Evolutionary conservation across 2,797 vertebrate species (phyloP), one percentile per base, ranked within the genome.

Genomic region (Anguilla pacifica): DNA sequence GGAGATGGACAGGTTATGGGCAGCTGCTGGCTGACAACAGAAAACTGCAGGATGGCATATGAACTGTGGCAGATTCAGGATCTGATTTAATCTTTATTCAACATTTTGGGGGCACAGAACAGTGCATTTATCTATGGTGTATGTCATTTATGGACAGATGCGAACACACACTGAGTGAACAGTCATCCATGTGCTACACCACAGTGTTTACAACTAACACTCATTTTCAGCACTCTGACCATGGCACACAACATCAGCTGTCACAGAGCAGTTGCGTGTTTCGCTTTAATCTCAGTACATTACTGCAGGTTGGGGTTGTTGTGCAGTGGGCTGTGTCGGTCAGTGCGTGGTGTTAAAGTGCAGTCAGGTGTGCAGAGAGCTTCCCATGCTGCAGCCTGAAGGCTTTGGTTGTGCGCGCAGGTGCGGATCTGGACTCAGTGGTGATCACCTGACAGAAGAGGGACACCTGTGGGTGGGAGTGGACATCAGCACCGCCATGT

Each of bases 401-500:
- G n/a, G 28, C n/a, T 1, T 1, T 3, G 53, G 17, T 57, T 7
- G 89, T 87, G 86, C 74, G 1, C n/a, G 88, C 91, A 99, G 98
- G 86, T 99, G 98, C 0, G 98, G 98, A 53, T 98, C 98, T 9
- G 98, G 98, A 25, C 95, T 99, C 90, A 99, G 98, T 31, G 98
- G 98, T 79, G 98, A 99, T 93, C 95, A 96, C 90, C 95, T 99
- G 88, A 95, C 98, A 0, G 96, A 98, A 2, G 96, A 97, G 59
- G 97, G 98, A 0, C 98, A 99, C 92, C 95, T 94, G 86, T 99
- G 98, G 98, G 96, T 99, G 4, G 98, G 98, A 79, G 89, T 99
- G 0, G 98, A 99, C 94, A 99, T 99, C 94, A 99, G 98, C 91
- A 92, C 95, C 0, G 97, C 98, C 87, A 99, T 99, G 98, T 91